Conservation (phyloP, 2,888 invertebrate species). For the Leucoptera coffeella region DNA sequence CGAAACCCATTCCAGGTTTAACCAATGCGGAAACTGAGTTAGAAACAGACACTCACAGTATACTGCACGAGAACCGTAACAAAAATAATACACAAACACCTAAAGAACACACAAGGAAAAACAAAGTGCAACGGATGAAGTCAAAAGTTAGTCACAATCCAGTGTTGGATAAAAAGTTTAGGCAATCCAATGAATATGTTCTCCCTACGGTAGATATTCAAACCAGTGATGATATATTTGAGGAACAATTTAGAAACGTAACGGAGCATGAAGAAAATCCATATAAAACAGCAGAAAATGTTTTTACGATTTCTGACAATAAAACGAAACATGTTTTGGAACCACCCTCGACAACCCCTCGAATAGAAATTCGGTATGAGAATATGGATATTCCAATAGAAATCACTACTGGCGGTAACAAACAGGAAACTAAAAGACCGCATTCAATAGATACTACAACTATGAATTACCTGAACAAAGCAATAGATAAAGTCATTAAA, state of each 20-base stretch:
- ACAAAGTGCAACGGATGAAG: constrained; percentile 24
- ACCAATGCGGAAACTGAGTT: constrained; percentile 17
- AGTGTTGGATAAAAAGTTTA: constrained; percentile 26
- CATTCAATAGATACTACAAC: neutral
- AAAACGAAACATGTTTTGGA: no score
- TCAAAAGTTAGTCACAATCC: constrained; percentile 31
- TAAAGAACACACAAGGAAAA: constrained; percentile 25
- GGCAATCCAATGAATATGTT: constrained; percentile 35
- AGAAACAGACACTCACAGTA: constrained; percentile 15
- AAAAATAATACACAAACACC: constrained; percentile 16
- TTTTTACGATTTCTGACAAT: no score
- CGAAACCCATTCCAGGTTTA: constrained; percentile 36
- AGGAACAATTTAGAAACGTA: constrained; percentile 4
- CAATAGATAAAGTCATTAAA: neutral
- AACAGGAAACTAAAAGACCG: neutral
- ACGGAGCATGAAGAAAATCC: neutral
- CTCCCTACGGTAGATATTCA: constrained; percentile 27
- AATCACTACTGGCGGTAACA: neutral
- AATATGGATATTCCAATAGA: neutral
- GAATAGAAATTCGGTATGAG: neutral
- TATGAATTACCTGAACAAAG: neutral
- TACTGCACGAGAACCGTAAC: neutral
- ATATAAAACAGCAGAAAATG: no score
- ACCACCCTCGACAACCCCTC: neutral
- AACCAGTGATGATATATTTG: constrained; percentile 32